Percentiles rank a stretch among this genome's conserved stretches.
These are phyloP conservation scores for Andrena marginata DNA, from an alignment of 2,888 invertebrate species.

Conservation along the genomic window DNA sequence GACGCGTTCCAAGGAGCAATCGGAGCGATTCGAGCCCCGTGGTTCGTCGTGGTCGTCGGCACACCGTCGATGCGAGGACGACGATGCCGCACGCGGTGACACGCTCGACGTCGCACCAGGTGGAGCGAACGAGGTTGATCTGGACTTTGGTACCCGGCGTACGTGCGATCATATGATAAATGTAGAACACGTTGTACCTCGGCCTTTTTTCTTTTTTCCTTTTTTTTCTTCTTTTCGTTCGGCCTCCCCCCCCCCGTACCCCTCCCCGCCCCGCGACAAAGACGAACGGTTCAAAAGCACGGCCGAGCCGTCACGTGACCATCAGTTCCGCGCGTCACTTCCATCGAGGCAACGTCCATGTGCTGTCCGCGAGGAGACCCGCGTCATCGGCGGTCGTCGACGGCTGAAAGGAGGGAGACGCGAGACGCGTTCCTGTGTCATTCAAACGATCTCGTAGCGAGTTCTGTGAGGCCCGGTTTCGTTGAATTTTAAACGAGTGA, in stretches of 20 bases:
- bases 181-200: constrained; percentile 78
- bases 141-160: constrained; percentile 63
- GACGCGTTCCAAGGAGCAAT: constrained; percentile 1
- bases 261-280: not conserved
- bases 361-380: constrained; percentile 52
- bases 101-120: constrained; percentile 55
- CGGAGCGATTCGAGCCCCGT: constrained; percentile 6
- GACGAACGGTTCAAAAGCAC: constrained; percentile 1
- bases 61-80: constrained; percentile 56
- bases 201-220: constrained; percentile 70
- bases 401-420: constrained; percentile 52
- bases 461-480: not conserved
- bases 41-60: constrained; percentile 49
- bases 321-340: constrained; percentile 42
- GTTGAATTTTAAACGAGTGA: constrained; percentile 14
- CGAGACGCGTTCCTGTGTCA: constrained; percentile 24
- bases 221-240: constrained; percentile 62
- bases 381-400: constrained; percentile 44
- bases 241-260: constrained; percentile 18
- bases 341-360: constrained; percentile 52
- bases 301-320: constrained; percentile 28
- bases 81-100: constrained; percentile 73
- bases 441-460: constrained; percentile 19
- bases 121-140: constrained; percentile 57
- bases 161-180: constrained; percentile 80